Percentiles rank a stretch among this genome's conserved stretches.
Evolutionary conservation across 2,888 invertebrate species (phyloP).

Genomic region (Cylindroiulus punctatus): DNA sequence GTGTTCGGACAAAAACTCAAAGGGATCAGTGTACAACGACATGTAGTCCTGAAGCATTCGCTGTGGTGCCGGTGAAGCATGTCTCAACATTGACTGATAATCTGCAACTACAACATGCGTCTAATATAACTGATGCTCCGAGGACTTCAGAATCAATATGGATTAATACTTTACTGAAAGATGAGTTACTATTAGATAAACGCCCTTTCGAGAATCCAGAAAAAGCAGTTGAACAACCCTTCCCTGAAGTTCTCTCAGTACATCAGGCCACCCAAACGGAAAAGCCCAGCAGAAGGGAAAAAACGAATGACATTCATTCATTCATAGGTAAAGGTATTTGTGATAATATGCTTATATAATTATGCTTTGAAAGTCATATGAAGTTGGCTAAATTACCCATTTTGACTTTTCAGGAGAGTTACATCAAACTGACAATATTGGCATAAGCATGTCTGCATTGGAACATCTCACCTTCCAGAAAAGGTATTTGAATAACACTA

Average conservation of each 20-base stretch:
- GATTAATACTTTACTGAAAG: background rate
- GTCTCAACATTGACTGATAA: slow-evolving; percentile 37
- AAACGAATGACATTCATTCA: background rate
- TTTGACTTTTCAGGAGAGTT: background rate
- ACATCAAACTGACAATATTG: too few relatives aligned
- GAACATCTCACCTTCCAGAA: too few relatives aligned
- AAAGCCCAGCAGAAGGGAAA: background rate
- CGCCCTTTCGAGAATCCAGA: background rate
- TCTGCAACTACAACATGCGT: background rate
- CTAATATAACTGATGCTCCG: background rate
- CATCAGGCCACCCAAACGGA: background rate
- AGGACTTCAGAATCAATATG: background rate
- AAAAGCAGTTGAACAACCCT: background rate
- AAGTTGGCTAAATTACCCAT: background rate
- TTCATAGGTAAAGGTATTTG: background rate
- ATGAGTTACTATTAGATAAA: background rate
- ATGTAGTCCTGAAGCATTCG: background rate
- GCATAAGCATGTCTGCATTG: too few relatives aligned
- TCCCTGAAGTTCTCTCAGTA: background rate
- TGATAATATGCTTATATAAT: too few relatives aligned
- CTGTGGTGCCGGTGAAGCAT: background rate
- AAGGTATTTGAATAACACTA: too few relatives aligned
- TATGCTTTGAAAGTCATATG: too few relatives aligned
- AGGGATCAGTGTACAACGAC: background rate
- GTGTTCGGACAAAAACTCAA: background rate